Base-by-base conservation (phyloP, 2,888 invertebrate genomes). In the Rhodophaea formosa region DNA sequence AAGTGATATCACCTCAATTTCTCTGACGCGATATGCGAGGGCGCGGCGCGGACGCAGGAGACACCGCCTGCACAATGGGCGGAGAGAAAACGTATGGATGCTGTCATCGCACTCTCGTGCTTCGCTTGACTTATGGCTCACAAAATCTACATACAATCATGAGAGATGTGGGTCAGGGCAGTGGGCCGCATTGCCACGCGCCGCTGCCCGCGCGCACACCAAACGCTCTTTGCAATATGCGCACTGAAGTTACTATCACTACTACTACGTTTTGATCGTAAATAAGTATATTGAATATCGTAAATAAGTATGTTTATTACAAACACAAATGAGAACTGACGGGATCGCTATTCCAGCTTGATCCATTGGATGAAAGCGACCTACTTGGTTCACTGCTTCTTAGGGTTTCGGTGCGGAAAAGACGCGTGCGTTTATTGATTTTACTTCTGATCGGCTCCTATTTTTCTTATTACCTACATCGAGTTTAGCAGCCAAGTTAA, bases 61-160 rank as follows among this genome's bases (percentile, higher is more conserved):
- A 66, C 67, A 66, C 62, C 66, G 57, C 51, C 65, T 70, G 69
- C 69, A 82, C 81, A 82, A 87, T 83, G 79, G 75, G 68, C 67
- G 80, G 87, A 85, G 87, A 85, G 88, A 86, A 88, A 87, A 84
- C 83, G 77, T 72, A 79, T 78, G 77, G 82, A 86, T 85, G 84
- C 84, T 90, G 87, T 88, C 87, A 88, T 86, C 85, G 71, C 68
- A 70, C 75, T 78, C 78, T 75, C 75, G 75, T 69, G 61, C 67
- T 70, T 71, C 71, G 80, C 72, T 75, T 86, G 80, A 87, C 82
- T 86, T 88, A 87, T 84, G 83, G 78, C 84, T 87, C 84, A 84
- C 82, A 84, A 84, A 88, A 90, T 90, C 88, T 88, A 87, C 89
- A 89, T 89, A 90, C 88, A 91, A 89, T 90, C 83, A 85, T 84